Conservation (phyloP, 2,797 vertebrate species). For the Lagocephalus sceleratus region DNA sequence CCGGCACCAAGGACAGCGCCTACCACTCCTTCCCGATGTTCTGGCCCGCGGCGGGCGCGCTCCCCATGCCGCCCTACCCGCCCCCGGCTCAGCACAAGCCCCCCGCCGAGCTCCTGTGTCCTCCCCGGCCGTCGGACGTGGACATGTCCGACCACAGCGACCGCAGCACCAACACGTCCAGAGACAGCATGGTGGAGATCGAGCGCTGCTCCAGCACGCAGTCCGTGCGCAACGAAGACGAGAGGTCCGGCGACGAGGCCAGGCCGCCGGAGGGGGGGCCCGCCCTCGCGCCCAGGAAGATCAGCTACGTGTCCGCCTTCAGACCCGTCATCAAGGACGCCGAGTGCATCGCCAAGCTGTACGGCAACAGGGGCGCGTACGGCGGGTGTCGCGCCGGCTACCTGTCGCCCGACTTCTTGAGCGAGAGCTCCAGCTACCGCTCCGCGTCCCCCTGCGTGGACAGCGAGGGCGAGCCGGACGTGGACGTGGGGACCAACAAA, state of each 20-base stretch:
- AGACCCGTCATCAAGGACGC: conserved; percentile 93
- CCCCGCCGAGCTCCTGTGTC: conserved; percentile 71
- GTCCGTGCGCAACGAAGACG: conserved; percentile 77
- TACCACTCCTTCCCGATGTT: conserved; percentile 95
- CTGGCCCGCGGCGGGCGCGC: conserved; percentile 88
- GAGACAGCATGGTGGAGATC: conserved; percentile 73
- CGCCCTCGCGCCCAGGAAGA: conserved; percentile 75
- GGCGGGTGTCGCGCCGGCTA: conserved; percentile 79
- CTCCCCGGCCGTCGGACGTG: conserved; percentile 67
- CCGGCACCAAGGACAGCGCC: conserved; percentile 81
- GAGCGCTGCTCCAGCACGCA: conserved; percentile 82
- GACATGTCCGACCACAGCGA: conserved; percentile 79
- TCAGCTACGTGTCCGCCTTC: conserved; percentile 94
- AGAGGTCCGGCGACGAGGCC: conserved; percentile 79
- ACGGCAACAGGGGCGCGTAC: conserved; percentile 84
- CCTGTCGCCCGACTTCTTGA: conserved; percentile 89
- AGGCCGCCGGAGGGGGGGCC: conserved; percentile 71
- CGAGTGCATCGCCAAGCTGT: conserved; percentile 93
- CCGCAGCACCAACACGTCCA: conserved; percentile 77
- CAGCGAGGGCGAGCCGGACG: conserved; percentile 89
- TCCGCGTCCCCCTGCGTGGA: conserved; percentile 90
- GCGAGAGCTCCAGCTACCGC: conserved; percentile 93
- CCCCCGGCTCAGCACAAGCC: conserved; percentile 83
- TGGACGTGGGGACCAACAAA: conserved; percentile 91
- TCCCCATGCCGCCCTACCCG: conserved; percentile 85